Conservation (phyloP, 2,113 vertebrate genomes). For the Vombatus ursinus region DNA sequence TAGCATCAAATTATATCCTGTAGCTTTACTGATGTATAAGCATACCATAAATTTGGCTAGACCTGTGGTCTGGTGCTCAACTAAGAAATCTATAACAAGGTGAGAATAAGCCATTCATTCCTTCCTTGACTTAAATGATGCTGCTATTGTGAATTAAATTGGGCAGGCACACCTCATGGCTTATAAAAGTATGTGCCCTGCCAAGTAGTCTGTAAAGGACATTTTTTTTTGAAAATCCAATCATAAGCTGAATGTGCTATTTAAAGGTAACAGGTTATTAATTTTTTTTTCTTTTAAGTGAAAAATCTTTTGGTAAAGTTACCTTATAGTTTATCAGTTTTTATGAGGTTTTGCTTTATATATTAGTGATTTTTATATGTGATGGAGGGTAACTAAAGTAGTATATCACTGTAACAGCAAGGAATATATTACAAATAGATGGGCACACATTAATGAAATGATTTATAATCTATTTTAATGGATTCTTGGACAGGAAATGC, state of each 20-base stretch:
- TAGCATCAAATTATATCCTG: not conserved
- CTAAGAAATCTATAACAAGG: not conserved
- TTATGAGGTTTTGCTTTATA: not conserved
- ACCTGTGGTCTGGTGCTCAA: not conserved
- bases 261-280: not conserved
- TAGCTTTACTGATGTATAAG: not conserved
- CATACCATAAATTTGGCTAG: not conserved
- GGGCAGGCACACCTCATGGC: not conserved
- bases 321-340: not conserved
- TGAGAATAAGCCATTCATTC: not conserved
- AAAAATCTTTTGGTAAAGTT: not conserved
- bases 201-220: not conserved
- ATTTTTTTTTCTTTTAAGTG: not conserved
- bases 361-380: not conserved
- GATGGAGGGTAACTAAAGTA: not conserved
- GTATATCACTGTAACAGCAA: not conserved
- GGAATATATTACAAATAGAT: not conserved
- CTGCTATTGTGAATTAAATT: not conserved
- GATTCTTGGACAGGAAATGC: not conserved
- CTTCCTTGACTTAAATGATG: not conserved
- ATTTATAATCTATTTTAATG: not conserved
- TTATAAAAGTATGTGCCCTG: not conserved
- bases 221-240: not conserved
- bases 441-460: not conserved
- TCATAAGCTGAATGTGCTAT: not conserved